These are phyloP conservation scores for Acleris emargana DNA, from an alignment of 2,888 invertebrate genomes.

Conservation along the genomic window DNA sequence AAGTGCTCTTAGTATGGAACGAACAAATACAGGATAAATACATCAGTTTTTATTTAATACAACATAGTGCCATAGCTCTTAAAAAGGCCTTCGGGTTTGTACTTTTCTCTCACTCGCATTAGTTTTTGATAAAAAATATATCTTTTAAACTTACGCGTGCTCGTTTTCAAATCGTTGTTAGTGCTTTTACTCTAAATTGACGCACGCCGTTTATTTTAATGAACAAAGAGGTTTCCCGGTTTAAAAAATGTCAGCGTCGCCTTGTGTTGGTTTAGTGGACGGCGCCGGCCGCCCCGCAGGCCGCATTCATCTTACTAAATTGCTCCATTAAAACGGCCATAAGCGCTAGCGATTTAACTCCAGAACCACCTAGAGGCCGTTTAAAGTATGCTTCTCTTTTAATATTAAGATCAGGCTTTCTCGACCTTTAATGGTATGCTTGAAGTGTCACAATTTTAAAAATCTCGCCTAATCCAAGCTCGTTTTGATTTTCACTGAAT, in stretches of 20 bases:
- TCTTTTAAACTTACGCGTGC: background rate
- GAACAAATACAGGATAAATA: no score
- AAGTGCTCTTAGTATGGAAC: no score
- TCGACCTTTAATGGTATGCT: no score
- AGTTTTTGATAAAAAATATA: no score
- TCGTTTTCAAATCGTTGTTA: background rate
- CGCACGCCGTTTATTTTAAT: conserved; percentile 23
- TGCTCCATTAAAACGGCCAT: conserved; percentile 65
- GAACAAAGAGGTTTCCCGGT: conserved; percentile 20
- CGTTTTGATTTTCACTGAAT: conserved; percentile 2
- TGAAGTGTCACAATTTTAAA: no score
- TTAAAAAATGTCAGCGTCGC: conserved; percentile 31
- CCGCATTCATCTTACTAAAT: conserved; percentile 69
- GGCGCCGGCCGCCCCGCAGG: conserved; percentile 49
- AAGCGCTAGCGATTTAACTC: conserved; percentile 57
- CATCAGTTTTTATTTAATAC: no score
- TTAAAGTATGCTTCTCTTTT: conserved; percentile 39
- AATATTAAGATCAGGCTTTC: conserved; percentile 33
- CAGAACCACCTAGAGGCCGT: conserved; percentile 40
- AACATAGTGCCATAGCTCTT: no score
- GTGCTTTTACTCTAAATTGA: conserved; percentile 10
- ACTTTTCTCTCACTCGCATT: no score
- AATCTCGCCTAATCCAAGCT: background rate
- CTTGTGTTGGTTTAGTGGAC: conserved; percentile 38
- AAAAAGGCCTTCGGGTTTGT: no score